Evolutionary conservation across 23 tunicate species (phyloP).

Genomic region (Trididemnum clinides): DNA sequence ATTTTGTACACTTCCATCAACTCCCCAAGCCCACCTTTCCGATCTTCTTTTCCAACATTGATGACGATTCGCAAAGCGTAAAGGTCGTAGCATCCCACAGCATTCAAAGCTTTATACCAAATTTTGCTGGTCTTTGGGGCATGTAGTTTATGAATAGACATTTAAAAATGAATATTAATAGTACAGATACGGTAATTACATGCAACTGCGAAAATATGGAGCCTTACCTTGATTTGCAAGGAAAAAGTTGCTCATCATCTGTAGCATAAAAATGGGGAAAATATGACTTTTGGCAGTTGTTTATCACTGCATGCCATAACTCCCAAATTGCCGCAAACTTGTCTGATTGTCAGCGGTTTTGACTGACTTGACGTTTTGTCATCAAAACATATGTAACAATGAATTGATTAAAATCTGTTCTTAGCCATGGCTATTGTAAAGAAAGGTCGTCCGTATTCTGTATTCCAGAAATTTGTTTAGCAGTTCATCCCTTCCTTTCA

Average conservation of each 20-base stretch:
- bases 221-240: conserved; percentile 11
- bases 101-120: conserved; percentile 17
- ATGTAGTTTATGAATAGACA: neutral
- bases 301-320: neutral
- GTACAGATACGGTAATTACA: conserved; percentile 13
- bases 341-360: neutral
- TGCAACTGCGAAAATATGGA: conserved; percentile 12
- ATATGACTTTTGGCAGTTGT: too few relatives aligned
- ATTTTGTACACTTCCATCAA: neutral
- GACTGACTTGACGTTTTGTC: neutral
- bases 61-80: neutral
- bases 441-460: neutral
- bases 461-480: conserved; percentile 8
- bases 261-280: too few relatives aligned
- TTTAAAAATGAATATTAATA: neutral
- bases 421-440: neutral
- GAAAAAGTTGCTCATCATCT: too few relatives aligned
- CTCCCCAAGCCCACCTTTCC: neutral
- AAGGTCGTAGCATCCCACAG: too few relatives aligned
- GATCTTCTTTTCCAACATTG: conserved; percentile 1
- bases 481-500: conserved; percentile 16
- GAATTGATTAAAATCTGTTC: conserved; percentile 10
- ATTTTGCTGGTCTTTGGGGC: conserved; percentile 15
- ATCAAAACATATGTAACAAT: conserved; percentile 1
- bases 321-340: neutral